A percentile compares a stretch with the other conserved stretches of the same genome.
phyloP scores from a whole-genome alignment of 1,140 invertebrate species.

The Mamestra configurata region DNA sequence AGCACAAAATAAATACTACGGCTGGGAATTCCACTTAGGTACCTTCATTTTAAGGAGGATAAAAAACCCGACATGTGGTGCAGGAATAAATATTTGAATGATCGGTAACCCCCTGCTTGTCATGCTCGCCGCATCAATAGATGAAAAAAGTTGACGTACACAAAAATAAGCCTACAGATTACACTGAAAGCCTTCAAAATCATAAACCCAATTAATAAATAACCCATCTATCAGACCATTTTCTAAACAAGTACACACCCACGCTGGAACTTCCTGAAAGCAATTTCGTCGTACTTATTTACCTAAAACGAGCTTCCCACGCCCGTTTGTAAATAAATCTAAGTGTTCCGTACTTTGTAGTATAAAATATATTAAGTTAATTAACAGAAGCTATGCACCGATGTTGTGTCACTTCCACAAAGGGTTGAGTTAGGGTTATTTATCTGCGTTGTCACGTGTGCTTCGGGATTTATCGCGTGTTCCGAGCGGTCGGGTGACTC shows the following conservation, averaged over 20 bases:
- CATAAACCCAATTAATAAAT: slow-evolving; percentile 6
- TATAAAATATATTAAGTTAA: slow-evolving; percentile 46
- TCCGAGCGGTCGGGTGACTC: slow-evolving; percentile 38
- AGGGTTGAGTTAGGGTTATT: slow-evolving; percentile 58
- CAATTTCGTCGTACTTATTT: slow-evolving; percentile 33
- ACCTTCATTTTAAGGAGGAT: no score
- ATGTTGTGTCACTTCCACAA: slow-evolving; percentile 50
- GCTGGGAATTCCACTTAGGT: no score
- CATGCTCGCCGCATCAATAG: background rate
- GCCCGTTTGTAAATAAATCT: slow-evolving; percentile 19
- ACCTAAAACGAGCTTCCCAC: slow-evolving; percentile 26
- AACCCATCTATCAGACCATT: slow-evolving; percentile 2
- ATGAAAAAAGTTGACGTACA: background rate
- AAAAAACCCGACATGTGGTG: no score
- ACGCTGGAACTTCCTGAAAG: slow-evolving; percentile 18
- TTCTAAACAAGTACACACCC: slow-evolving; percentile 16
- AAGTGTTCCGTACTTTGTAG: slow-evolving; percentile 28
- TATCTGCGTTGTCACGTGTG: slow-evolving; percentile 64
- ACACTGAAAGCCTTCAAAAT: background rate
- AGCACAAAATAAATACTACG: no score
- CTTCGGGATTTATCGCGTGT: slow-evolving; percentile 62
- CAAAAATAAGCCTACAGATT: background rate
- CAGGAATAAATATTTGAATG: no score
- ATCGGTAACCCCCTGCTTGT: no score
- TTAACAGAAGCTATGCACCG: slow-evolving; percentile 53